phyloP scores from a whole-genome alignment of 2,888 invertebrate species.

The Azorinus chamasolen region DNA sequence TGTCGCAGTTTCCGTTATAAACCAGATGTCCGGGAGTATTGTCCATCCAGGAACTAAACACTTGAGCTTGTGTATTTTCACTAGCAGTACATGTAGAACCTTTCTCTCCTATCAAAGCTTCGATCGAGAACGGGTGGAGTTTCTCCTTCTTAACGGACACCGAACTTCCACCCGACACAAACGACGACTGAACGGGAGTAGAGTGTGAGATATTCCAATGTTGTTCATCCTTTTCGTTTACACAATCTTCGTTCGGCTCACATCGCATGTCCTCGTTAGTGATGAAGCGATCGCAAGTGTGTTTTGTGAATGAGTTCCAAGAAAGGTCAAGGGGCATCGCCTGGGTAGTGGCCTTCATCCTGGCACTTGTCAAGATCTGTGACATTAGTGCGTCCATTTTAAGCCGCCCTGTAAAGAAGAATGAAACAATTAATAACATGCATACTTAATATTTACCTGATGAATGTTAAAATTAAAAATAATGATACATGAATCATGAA shows the following conservation, averaged over 20 bases:
- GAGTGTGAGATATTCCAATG: too few relatives aligned
- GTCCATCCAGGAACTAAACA: conserved; percentile 6
- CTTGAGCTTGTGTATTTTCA: conserved; percentile 15
- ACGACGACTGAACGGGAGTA: too few relatives aligned
- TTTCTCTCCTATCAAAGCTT: conserved; percentile 32
- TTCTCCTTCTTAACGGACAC: background rate
- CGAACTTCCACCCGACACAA: background rate
- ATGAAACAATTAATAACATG: too few relatives aligned
- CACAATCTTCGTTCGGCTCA: background rate
- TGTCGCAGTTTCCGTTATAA: too few relatives aligned
- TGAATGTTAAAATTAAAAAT: too few relatives aligned
- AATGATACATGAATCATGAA: too few relatives aligned
- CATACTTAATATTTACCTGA: too few relatives aligned
- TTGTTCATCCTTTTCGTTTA: background rate
- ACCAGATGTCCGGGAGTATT: too few relatives aligned
- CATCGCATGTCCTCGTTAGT: conserved; percentile 44
- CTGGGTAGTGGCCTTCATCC: background rate
- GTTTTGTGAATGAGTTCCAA: conserved; percentile 18
- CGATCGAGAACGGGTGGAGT: conserved; percentile 50
- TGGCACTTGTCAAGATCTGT: conserved; percentile 33
- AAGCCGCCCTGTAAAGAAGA: background rate
- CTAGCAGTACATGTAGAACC: background rate
- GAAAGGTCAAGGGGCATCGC: conserved; percentile 30
- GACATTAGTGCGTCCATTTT: conserved; percentile 51
- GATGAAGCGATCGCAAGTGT: conserved; percentile 45